These are phyloP conservation scores for Mellivora capensis DNA, from an alignment of 2,113 vertebrate species.

Conservation along the genomic window DNA sequence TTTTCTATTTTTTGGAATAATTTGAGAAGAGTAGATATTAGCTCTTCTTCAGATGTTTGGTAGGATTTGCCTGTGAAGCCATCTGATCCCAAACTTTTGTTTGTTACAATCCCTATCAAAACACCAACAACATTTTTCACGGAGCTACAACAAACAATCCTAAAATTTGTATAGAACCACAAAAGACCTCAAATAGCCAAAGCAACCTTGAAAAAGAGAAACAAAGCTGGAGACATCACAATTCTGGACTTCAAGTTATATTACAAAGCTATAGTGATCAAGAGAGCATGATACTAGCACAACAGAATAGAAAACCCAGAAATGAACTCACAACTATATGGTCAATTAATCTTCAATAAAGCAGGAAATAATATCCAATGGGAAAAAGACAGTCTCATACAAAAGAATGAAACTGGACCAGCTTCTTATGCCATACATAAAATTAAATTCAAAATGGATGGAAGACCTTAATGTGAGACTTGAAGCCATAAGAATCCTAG, in stretches of 20 bases:
- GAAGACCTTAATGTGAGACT: neutral
- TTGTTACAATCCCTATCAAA: neutral
- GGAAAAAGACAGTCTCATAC: neutral
- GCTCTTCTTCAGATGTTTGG: neutral
- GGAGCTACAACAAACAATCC: neutral
- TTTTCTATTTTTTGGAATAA: neutral
- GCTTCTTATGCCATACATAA: neutral
- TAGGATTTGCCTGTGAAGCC: neutral
- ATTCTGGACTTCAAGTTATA: neutral
- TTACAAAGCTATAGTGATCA: neutral
- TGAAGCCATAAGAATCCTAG: neutral
- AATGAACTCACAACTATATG: neutral
- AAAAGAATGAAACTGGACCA: neutral
- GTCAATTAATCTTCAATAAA: neutral
- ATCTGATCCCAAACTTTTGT: neutral
- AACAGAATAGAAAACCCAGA: neutral
- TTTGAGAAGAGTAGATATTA: neutral
- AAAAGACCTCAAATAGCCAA: neutral
- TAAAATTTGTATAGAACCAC: neutral
- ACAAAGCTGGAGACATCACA: neutral
- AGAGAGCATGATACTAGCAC: neutral
- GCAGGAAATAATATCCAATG: neutral
- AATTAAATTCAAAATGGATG: neutral
- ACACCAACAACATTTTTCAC: neutral
- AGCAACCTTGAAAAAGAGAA: neutral